Base-by-base conservation (phyloP, 2,888 invertebrate genomes). In the Anthophora plumipes region DNA sequence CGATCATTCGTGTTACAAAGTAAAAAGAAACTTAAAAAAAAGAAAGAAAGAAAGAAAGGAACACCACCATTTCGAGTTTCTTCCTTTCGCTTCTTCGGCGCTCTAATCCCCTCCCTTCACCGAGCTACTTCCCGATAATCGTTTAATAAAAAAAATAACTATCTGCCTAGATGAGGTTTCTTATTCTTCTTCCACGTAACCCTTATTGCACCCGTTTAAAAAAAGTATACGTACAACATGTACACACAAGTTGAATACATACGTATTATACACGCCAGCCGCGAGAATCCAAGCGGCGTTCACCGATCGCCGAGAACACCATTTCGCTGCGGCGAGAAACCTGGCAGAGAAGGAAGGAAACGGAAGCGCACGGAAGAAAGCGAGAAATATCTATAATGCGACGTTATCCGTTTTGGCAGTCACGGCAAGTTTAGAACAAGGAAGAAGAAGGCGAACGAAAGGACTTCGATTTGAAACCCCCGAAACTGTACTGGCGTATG, bases 151-250 rank as follows among this genome's bases (percentile, higher is more conserved):
- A 57, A 77, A 77, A 66, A 39, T 64, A 75, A 39, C 64, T 63
- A 55, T 31, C 70, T 12, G 4, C 22, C 43, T 12, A 31, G 0
- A n/a, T 8, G 52, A 14, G 54, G 31, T n/a, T 46, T 4, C 2
- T n/a, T n/a, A n/a, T 55, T 25, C 54, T 12, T 41, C 37, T 63
- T 14, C 25, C 37, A 11, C 41, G 61, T n/a, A n/a, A n/a, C 46
- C 61, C 55, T 74, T 76, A 83, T 85, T 85, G 83, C 75, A 80
- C 73, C 77, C 59, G 68, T 75, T 61, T 50, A n/a, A 57, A 25
- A 17, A 22, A 43, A 66, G 14, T 50, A n/a, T 37, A 37, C n/a
- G n/a, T n/a, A 12, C 6, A 20, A 17, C 12, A 8, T 12, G 20
- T 25, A 11, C 46, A 25, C 43, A 39, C 22, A 68, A 17, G 22